phyloP scores from a whole-genome alignment of 2,888 invertebrate genomes.

The Nematopogon swammerdamellus region DNA sequence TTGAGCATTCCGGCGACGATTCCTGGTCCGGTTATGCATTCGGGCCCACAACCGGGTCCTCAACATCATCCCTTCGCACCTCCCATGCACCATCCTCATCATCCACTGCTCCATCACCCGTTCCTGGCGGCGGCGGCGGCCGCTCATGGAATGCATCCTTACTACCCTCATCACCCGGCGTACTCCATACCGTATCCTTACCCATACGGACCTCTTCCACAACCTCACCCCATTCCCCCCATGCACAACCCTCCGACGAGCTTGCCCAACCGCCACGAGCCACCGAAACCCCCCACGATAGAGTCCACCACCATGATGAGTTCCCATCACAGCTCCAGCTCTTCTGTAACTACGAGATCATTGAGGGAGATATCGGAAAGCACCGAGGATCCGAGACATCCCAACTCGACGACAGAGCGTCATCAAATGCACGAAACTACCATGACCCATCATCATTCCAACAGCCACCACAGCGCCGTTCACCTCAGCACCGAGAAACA shows the following conservation, averaged over 20 bases:
- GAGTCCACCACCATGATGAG: conserved; percentile 68
- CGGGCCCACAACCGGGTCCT: conserved; percentile 69
- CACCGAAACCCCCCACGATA: conserved; percentile 50
- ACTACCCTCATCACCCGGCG: conserved; percentile 66
- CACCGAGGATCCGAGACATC: conserved; percentile 42
- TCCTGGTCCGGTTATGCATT: conserved; percentile 69
- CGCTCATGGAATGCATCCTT: conserved; percentile 67
- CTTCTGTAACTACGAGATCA: conserved; percentile 66
- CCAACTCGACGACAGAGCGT: conserved; percentile 49
- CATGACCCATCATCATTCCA: conserved; percentile 64
- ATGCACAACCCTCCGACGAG: conserved; percentile 50
- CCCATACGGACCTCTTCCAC: conserved; percentile 69
- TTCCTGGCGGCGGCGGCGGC: conserved; percentile 59
- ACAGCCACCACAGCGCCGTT: conserved; percentile 62
- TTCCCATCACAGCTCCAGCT: conserved; percentile 67
- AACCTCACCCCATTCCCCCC: conserved; percentile 71
- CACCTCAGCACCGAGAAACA: conserved; percentile 64
- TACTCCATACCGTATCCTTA: conserved; percentile 70
- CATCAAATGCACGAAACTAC: conserved; percentile 64
- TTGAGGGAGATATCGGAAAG: conserved; percentile 59
- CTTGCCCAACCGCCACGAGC: conserved; percentile 44
- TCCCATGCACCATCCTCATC: conserved; percentile 71
- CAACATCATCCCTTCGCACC: conserved; percentile 66
- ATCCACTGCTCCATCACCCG: conserved; percentile 65
- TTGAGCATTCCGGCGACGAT: conserved; percentile 62